These are phyloP conservation scores for Ligdia adustata DNA, from an alignment of 2,888 invertebrate genomes.

Conservation along the genomic window DNA sequence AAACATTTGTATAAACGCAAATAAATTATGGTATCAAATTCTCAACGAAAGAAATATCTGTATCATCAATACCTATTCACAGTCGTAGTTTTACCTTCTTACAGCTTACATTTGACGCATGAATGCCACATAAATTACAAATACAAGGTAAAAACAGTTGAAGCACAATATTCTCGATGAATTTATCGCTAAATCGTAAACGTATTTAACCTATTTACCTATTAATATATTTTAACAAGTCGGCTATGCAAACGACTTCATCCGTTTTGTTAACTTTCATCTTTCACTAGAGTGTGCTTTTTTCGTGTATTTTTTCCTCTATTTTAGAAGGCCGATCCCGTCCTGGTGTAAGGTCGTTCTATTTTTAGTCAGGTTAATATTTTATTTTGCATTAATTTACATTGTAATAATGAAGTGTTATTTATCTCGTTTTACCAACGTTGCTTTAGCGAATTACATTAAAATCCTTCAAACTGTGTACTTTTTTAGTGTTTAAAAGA, in stretches of 20 bases:
- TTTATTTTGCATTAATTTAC: too few species aligned
- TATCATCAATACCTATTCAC: too few species aligned
- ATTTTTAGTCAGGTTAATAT: slow-evolving; percentile 6
- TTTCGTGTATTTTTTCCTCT: slow-evolving; percentile 23
- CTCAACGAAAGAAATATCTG: too few species aligned
- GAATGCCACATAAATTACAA: slow-evolving; percentile 19
- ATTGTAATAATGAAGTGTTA: too few species aligned
- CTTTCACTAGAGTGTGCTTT: slow-evolving; percentile 24
- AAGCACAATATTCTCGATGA: slow-evolving; percentile 13
- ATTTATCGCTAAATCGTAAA: slow-evolving; percentile 46
- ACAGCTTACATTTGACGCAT: not conserved
- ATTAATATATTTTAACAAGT: slow-evolving; percentile 32
- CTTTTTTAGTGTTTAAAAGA: too few species aligned
- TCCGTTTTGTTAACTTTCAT: slow-evolving; percentile 34
- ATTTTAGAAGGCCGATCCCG: slow-evolving; percentile 17
- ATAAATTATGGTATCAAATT: too few species aligned
- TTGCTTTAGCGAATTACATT: too few species aligned
- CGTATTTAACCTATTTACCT: slow-evolving; percentile 48
- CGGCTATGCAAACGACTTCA: slow-evolving; percentile 21
- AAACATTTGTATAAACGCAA: too few species aligned
- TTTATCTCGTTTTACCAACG: too few species aligned
- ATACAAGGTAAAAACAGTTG: slow-evolving; percentile 21
- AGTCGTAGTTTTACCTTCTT: slow-evolving; percentile 2
- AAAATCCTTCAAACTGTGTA: too few species aligned
- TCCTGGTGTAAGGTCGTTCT: slow-evolving; percentile 12